Percentiles rank a stretch among this genome's conserved stretches.
These are phyloP conservation scores for Ectropis grisescens DNA, from an alignment of 1,140 invertebrate species.

Conservation along the genomic window DNA sequence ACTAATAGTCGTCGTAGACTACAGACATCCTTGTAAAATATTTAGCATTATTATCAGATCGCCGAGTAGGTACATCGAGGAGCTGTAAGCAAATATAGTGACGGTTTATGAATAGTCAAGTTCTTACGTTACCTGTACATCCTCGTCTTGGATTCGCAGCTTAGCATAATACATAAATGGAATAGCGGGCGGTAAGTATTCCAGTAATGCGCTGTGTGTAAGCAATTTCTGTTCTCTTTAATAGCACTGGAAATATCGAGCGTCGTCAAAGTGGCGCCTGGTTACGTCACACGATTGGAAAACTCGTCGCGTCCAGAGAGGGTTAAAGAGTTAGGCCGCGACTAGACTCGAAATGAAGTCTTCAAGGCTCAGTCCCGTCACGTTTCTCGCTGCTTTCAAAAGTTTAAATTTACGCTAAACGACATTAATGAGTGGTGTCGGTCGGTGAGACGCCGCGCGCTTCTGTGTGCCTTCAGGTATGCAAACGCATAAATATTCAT, in stretches of 20 bases:
- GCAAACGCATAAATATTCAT: conserved; percentile 45
- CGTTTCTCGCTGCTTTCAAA: conserved; percentile 49
- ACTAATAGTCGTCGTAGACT: no score
- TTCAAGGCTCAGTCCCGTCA: conserved; percentile 32
- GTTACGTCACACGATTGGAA: conserved; percentile 58
- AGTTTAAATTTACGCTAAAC: conserved; percentile 53
- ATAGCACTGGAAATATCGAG: conserved; percentile 1
- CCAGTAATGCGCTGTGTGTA: no score
- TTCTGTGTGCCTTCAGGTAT: conserved; percentile 18
- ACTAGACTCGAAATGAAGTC: conserved; percentile 38
- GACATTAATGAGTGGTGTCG: conserved; percentile 47
- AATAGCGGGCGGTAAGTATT: no score
- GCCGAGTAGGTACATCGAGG: no score
- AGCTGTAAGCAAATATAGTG: no score
- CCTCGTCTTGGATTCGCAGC: no score
- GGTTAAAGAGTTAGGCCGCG: conserved; percentile 32
- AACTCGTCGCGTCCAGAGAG: conserved; percentile 39
- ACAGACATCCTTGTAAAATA: no score
- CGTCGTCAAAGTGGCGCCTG: conserved; percentile 41
- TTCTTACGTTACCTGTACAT: no score
- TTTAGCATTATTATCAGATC: no score
- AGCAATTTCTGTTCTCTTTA: no score
- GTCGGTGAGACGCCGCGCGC: conserved; percentile 22
- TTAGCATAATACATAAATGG: no score
- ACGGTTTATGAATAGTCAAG: no score